phyloP scores from a whole-genome alignment of 2,797 vertebrate species.

The Huso huso region DNA sequence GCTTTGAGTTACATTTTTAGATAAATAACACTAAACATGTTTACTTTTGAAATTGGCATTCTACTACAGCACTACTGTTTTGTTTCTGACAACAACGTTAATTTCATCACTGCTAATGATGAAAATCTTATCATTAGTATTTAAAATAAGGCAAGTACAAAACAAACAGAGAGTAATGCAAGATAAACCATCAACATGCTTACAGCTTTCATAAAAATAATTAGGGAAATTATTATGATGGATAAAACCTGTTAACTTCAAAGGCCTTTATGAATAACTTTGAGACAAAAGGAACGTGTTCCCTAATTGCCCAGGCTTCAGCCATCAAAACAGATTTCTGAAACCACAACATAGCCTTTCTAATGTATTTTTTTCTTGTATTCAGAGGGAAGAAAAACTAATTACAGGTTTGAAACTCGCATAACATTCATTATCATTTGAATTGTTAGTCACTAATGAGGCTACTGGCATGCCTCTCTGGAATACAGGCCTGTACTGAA shows the following conservation, averaged over 20 bases:
- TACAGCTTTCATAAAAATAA: neutral
- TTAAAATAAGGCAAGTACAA: too few relatives aligned
- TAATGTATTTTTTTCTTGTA: neutral
- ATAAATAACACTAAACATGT: too few relatives aligned
- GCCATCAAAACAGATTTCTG: too few relatives aligned
- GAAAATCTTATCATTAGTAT: too few relatives aligned
- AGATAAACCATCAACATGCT: neutral
- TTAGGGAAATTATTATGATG: neutral
- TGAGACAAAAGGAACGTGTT: too few relatives aligned
- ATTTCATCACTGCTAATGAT: too few relatives aligned
- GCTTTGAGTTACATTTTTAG: too few relatives aligned
- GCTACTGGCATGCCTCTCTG: constrained; percentile 3
- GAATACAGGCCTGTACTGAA: neutral
- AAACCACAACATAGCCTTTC: too few relatives aligned
- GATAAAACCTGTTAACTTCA: neutral
- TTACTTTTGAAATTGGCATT: too few relatives aligned
- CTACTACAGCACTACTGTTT: too few relatives aligned
- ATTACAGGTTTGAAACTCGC: constrained; percentile 7
- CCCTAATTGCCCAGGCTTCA: too few relatives aligned
- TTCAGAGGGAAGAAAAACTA: neutral
- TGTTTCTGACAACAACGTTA: too few relatives aligned
- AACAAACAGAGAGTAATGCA: neutral
- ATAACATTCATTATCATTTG: constrained; percentile 41
- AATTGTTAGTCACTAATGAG: constrained; percentile 17
- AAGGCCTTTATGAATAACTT: neutral